Conservation (phyloP, 1,140 invertebrate genomes). For the Steinernema khuongi region DNA sequence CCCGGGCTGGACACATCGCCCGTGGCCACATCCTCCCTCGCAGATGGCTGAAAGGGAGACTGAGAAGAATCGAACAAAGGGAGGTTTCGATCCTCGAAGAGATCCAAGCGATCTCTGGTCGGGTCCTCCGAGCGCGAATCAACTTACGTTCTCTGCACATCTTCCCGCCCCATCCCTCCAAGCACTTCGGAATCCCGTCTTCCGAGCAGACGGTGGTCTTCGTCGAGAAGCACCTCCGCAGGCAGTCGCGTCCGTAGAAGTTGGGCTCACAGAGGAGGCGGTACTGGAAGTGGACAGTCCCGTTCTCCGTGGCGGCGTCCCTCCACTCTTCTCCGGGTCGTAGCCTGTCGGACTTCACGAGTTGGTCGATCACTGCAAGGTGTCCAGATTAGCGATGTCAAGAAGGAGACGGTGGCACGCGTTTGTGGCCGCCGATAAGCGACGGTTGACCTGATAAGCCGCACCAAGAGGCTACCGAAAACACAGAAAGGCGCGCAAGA, state of each 20-base stretch:
- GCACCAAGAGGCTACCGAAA: background rate
- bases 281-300: background rate
- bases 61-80: background rate
- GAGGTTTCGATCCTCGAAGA: background rate
- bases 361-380: background rate
- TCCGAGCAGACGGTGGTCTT: background rate
- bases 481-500: background rate
- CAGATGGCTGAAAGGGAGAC: background rate
- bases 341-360: background rate
- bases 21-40: background rate
- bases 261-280: background rate
- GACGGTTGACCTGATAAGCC: background rate
- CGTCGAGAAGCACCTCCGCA: background rate
- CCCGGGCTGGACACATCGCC: background rate
- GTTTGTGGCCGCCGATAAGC: background rate
- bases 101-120: too few species aligned
- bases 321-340: background rate
- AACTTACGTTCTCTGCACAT: slow-evolving; percentile 5
- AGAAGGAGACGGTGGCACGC: background rate
- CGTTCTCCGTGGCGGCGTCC: background rate
- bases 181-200: background rate
- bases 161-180: background rate
- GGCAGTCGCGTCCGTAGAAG: background rate
- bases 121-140: too few species aligned
- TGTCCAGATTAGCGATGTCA: background rate